Percentiles rank a stretch among this genome's conserved stretches.
These are phyloP conservation scores for Campoplex capitator DNA, from an alignment of 2,888 invertebrate genomes.

Conservation along the genomic window DNA sequence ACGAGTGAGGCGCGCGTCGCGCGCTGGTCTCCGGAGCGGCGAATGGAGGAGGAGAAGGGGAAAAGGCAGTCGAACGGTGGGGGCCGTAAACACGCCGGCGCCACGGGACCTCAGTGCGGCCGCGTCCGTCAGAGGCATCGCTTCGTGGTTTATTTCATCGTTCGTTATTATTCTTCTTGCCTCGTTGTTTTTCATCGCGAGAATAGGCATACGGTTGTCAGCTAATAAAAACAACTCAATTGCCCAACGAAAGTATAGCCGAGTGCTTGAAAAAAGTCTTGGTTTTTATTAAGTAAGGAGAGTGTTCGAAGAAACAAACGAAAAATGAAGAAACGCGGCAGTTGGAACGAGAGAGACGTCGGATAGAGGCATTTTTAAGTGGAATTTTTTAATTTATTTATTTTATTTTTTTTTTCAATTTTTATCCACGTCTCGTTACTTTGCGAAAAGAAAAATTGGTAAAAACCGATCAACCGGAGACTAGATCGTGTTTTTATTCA, in stretches of 20 bases:
- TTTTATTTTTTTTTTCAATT: conserved; percentile 24
- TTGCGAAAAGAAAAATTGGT: conserved; percentile 25
- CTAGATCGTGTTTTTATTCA: conserved; percentile 25
- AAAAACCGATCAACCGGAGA: conserved; percentile 47
- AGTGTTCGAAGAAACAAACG: not conserved
- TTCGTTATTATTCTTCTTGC: not conserved
- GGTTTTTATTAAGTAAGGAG: no score
- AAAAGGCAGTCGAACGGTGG: conserved; percentile 58
- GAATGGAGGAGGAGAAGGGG: not conserved
- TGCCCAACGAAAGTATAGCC: not conserved
- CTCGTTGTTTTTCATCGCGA: not conserved
- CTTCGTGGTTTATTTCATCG: conserved; percentile 51
- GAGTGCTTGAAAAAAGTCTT: not conserved
- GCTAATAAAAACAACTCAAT: not conserved
- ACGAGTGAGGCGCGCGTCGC: conserved; percentile 46
- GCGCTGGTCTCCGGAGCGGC: conserved; percentile 24
- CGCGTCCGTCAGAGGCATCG: conserved; percentile 76
- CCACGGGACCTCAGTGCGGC: conserved; percentile 77
- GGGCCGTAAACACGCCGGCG: conserved; percentile 82
- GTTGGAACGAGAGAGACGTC: conserved; percentile 54
- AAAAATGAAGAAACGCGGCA: conserved; percentile 34
- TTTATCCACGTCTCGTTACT: conserved; percentile 53
- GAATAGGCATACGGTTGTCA: not conserved
- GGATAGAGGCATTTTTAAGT: conserved; percentile 43
- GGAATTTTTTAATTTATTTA: not conserved